These are phyloP conservation scores for Butorides virescens DNA, from an alignment of 2,113 vertebrate species.

Conservation along the genomic window DNA sequence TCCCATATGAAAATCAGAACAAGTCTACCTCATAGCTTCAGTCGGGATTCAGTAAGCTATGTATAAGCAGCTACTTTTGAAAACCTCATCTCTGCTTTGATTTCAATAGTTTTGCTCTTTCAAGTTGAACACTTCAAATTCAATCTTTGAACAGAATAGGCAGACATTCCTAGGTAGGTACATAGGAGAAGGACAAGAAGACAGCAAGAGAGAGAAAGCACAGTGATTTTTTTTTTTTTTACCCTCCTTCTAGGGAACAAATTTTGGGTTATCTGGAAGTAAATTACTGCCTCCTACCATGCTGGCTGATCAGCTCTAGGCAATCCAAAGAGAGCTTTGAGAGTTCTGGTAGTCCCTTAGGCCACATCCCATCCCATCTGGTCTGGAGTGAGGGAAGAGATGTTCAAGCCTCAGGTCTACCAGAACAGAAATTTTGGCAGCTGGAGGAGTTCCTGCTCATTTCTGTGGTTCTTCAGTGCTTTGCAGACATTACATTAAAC, in stretches of 20 bases:
- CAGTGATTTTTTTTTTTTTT: background rate
- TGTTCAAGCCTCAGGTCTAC: background rate
- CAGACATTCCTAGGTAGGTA: background rate
- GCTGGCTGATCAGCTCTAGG: background rate
- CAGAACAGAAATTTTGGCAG: background rate
- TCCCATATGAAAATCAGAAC: background rate
- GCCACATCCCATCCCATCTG: no score
- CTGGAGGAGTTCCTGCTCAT: background rate
- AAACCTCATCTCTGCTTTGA: background rate
- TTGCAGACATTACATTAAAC: background rate
- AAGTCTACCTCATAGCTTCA: background rate
- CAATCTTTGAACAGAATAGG: background rate
- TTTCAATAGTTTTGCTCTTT: background rate
- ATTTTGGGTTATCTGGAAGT: background rate
- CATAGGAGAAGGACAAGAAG: background rate
- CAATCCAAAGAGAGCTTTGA: background rate
- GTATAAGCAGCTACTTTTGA: background rate
- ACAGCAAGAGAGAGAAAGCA: background rate
- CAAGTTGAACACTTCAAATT: background rate
- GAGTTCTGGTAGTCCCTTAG: background rate
- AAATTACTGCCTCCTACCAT: background rate
- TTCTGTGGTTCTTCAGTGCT: background rate
- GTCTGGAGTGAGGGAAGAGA: background rate
- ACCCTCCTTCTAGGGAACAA: background rate
- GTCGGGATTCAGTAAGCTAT: background rate